Evolutionary conservation across 2,888 invertebrate genomes (phyloP), one percentile per base, ranked within the genome.

Genomic region (Drosophila robusta): DNA sequence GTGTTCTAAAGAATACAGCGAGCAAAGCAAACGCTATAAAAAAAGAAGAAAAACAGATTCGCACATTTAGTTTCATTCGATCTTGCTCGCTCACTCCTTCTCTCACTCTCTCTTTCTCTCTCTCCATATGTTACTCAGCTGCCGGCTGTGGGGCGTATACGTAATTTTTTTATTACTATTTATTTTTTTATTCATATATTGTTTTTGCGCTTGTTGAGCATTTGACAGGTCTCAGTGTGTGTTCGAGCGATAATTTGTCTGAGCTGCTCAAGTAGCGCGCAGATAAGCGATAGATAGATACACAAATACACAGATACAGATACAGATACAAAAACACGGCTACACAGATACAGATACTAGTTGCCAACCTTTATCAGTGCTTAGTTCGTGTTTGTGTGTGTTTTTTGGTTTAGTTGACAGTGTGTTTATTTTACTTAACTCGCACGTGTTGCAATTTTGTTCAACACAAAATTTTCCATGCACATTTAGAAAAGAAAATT

Each of bases 361-460:
- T 41, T 41, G 22, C 1, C 51, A 32, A 24, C 8, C 26, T 60
- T 47, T 62, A 62, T 58, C 60, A 36, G 58, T 26, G 14, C 22
- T 51, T 41, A 41, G 14, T 18, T 26, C 26, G 26, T 45, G 2
- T 55, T 14, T 26, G 8, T 55, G 22, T 26, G 8, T 36, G 12
- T 42, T 32, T 29, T 4, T 5, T 34, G 29, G 29, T 34, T 34
- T 51, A 22, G 55, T 46, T 61, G 24, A 9, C 51, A 39, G 14
- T 12, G 26, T 24, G 38, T 56, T 56, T 24, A 44, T 16, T 41
- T 34, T 32, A 39, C 14, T 34, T 14, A 46, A 4, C 1, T 47
- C 32, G 72, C 74, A 70, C 69, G 66, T 72, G 65, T 51, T 62
- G 69, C 71, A 56, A 24, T 55, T 51, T 46, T n/a, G 11, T 11